These are phyloP conservation scores for Orussus abietinus DNA, from an alignment of 1,140 invertebrate species.

Conservation along the genomic window DNA sequence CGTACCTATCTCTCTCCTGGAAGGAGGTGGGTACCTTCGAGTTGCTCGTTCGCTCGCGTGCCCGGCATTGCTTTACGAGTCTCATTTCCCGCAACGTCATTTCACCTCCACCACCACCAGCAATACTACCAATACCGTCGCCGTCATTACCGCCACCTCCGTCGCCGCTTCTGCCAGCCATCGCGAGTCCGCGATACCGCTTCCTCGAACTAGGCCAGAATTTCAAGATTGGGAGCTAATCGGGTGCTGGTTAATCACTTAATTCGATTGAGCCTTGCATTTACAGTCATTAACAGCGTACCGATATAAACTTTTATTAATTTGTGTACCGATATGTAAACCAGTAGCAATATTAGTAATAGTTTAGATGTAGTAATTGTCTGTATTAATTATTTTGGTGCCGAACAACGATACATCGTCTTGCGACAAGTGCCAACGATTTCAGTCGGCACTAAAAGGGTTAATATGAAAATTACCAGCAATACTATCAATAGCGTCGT, in stretches of 20 bases:
- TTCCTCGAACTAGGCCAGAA: constrained; percentile 21
- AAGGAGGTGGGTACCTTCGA: background rate
- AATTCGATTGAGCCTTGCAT: too few species aligned
- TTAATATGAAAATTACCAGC: too few species aligned
- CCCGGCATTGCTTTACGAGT: constrained; percentile 40
- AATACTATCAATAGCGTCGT: constrained; percentile 9
- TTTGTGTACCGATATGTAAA: too few species aligned
- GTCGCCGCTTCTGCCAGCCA: background rate
- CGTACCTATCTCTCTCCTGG: background rate
- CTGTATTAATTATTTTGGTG: too few species aligned
- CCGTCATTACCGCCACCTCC: constrained; percentile 12
- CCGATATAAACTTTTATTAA: too few species aligned
- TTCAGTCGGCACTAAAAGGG: too few species aligned
- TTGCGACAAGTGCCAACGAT: too few species aligned
- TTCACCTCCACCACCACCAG: constrained; percentile 21
- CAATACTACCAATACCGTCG: constrained; percentile 7
- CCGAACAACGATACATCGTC: too few species aligned
- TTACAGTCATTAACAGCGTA: too few species aligned
- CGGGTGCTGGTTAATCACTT: constrained; percentile 8
- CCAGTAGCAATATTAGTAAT: too few species aligned
- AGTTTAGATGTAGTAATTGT: too few species aligned
- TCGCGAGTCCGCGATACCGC: constrained; percentile 16
- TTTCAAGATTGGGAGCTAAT: constrained; percentile 16
- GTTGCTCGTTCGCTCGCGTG: constrained; percentile 29
- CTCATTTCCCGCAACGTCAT: constrained; percentile 45